A percentile compares a stretch with the other conserved stretches of the same genome.
Conservation (phyloP, 2,888 invertebrate genomes). For the Danaus chrysippus region DNA sequence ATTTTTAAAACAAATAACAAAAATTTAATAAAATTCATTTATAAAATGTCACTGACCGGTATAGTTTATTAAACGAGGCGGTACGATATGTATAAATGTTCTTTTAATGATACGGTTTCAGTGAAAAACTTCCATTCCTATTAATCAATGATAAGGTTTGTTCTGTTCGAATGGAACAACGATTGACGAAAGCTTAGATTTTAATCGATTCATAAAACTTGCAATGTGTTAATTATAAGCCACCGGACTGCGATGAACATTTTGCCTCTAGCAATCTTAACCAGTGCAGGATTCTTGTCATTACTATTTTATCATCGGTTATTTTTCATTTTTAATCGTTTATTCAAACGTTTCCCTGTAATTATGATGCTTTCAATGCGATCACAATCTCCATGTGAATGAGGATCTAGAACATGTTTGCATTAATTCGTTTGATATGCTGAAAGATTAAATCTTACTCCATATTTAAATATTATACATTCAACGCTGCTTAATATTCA, state of each 20-base stretch:
- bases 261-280: conserved; percentile 50
- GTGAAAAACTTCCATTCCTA: conserved; percentile 74
- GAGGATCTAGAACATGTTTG: conserved; percentile 17
- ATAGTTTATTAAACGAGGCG: conserved; percentile 64
- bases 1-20: no score
- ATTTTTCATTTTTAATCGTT: conserved; percentile 62
- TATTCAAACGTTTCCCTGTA: conserved; percentile 61
- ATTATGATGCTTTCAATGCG: conserved; percentile 47
- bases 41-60: conserved; percentile 60
- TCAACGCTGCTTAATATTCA: not conserved
- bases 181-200: conserved; percentile 79
- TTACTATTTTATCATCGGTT: conserved; percentile 64
- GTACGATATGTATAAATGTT: conserved; percentile 56
- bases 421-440: conserved; percentile 21
- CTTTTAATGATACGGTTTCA: conserved; percentile 67
- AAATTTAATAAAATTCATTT: conserved; percentile 36
- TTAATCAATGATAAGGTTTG: conserved; percentile 75
- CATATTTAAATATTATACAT: not conserved
- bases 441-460: not conserved
- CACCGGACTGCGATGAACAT: conserved; percentile 63
- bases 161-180: conserved; percentile 66
- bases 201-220: conserved; percentile 78
- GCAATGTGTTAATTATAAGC: conserved; percentile 79
- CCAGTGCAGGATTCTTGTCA: conserved; percentile 53
- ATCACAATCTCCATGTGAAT: conserved; percentile 36